phyloP scores from a whole-genome alignment of 2,797 vertebrate genomes.

The Tamandua tetradactyla region DNA sequence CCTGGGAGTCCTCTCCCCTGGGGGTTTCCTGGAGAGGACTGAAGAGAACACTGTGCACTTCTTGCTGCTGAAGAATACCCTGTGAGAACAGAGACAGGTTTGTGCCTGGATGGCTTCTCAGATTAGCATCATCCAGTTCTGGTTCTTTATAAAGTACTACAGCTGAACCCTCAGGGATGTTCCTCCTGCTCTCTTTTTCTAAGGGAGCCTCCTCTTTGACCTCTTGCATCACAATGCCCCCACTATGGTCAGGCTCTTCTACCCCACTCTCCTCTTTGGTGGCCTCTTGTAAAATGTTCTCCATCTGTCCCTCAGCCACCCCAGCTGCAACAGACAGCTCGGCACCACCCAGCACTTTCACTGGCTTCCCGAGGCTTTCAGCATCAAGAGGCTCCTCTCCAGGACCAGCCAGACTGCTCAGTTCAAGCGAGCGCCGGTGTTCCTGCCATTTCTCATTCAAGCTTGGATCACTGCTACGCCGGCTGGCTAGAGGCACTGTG shows the following conservation, averaged over 20 bases:
- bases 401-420: conserved; percentile 89
- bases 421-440: conserved; percentile 94
- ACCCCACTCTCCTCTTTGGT: conserved; percentile 90
- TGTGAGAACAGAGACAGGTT: conserved; percentile 54
- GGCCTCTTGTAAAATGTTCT: conserved; percentile 97
- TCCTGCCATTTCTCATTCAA: conserved; percentile 99
- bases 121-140: not conserved
- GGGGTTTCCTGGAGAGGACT: conserved; percentile 65
- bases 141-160: conserved; percentile 39
- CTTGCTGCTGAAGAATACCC: conserved; percentile 73
- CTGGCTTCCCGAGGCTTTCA: conserved; percentile 79
- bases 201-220: conserved; percentile 43
- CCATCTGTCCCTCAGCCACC: conserved; percentile 95
- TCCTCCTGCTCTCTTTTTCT: conserved; percentile 73
- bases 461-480: conserved; percentile 97
- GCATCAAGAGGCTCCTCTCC: conserved; percentile 85
- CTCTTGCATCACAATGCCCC: conserved; percentile 50
- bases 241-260: conserved; percentile 78
- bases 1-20: conserved; percentile 58
- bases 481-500: conserved; percentile 89
- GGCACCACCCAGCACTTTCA: conserved; percentile 81
- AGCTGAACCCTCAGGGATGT: not conserved
- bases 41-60: conserved; percentile 31
- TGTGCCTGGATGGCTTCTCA: conserved; percentile 53
- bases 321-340: conserved; percentile 94